Evolutionary conservation across 2,113 vertebrate species (phyloP).

Genomic region (Tinamus guttatus): DNA sequence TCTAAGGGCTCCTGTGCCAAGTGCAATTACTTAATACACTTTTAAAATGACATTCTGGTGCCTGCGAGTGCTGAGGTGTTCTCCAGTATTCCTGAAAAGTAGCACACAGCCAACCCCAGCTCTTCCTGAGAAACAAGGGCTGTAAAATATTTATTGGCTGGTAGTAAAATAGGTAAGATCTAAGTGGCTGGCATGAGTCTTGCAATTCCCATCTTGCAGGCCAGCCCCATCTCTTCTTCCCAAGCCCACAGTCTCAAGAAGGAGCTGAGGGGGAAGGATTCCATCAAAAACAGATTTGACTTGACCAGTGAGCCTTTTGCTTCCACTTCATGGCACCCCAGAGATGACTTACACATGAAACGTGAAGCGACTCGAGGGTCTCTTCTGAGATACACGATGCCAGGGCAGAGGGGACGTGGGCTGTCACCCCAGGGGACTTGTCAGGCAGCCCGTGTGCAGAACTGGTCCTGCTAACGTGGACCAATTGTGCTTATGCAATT

Average conservation of each 20-base stretch:
- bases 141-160: too few species aligned
- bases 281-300: neutral
- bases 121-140: neutral
- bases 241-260: neutral
- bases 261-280: neutral
- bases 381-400: neutral
- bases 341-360: neutral
- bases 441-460: neutral
- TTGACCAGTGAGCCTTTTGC: neutral
- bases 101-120: neutral
- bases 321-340: neutral
- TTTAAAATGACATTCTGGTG: conserved; percentile 9
- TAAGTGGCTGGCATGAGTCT: neutral
- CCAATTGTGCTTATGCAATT: neutral
- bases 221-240: fast-evolving
- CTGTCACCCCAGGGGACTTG: neutral
- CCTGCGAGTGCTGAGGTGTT: conserved; percentile 13
- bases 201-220: neutral
- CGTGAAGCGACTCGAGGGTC: neutral
- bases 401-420: neutral
- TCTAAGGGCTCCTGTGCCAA: neutral
- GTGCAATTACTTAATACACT: neutral
- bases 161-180: neutral
- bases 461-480: neutral
- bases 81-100: neutral